Conservation (phyloP, 2,113 vertebrate genomes). For the Coryphaenoides rupestris region DNA sequence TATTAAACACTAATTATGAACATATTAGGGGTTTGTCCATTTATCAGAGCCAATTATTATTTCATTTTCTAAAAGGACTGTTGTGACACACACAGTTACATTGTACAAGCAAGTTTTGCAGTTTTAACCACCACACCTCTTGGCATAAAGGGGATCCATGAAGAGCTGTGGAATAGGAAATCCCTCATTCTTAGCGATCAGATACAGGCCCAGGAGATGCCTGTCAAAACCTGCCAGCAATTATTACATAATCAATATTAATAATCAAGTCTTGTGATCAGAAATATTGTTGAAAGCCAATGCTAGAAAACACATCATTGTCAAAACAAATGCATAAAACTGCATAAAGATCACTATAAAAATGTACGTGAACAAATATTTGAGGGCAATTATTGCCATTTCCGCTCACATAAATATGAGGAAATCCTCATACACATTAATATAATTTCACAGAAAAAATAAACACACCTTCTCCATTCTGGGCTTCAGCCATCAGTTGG, state of each 20-base stretch:
- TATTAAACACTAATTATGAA: too few species aligned
- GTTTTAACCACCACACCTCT: slow-evolving; percentile 73
- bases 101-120: neutral
- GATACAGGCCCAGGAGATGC: slow-evolving; percentile 87
- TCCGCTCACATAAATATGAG: neutral
- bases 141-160: slow-evolving; percentile 82
- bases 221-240: slow-evolving; percentile 87
- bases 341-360: neutral
- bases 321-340: neutral
- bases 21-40: too few species aligned
- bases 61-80: too few species aligned
- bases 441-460: neutral
- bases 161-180: slow-evolving; percentile 84
- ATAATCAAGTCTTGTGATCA: neutral
- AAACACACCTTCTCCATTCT: slow-evolving; percentile 82
- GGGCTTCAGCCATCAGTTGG: slow-evolving; percentile 87
- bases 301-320: neutral
- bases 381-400: neutral
- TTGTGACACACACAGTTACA: too few species aligned
- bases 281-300: neutral
- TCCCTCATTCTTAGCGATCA: slow-evolving; percentile 85
- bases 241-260: too few species aligned
- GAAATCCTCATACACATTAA: neutral
- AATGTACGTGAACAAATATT: neutral
- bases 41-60: too few species aligned